phyloP scores from a whole-genome alignment of 2,888 invertebrate genomes.

The Eilema sororculum region DNA sequence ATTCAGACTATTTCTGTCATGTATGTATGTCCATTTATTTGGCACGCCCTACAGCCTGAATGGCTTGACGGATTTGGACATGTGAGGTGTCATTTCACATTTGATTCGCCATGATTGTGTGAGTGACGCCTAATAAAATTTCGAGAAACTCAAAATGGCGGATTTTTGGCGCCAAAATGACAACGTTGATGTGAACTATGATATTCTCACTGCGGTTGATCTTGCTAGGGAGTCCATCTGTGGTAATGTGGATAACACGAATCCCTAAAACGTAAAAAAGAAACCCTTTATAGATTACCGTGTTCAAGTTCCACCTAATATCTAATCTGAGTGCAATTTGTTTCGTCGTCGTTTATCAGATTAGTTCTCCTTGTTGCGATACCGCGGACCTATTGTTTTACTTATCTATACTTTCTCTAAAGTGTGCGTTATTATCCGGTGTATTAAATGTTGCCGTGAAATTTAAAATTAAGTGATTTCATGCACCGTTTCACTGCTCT shows the following conservation, averaged over 20 bases:
- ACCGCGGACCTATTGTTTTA: not conserved
- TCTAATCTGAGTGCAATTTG: slow-evolving; percentile 5
- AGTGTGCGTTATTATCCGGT: not conserved
- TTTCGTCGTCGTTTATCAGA: slow-evolving; percentile 1
- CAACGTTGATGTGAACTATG: no score
- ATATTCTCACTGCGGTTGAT: not conserved
- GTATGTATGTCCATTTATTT: no score
- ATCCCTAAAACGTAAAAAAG: not conserved
- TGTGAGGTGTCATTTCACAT: no score
- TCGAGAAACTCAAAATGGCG: no score
- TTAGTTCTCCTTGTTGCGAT: not conserved
- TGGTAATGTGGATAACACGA: not conserved
- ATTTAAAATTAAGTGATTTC: not conserved
- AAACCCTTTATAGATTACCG: not conserved
- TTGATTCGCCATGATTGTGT: no score
- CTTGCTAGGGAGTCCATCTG: not conserved
- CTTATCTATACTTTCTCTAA: not conserved
- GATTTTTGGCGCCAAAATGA: no score
- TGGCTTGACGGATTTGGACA: no score
- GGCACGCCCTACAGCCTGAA: no score
- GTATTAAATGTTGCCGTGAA: slow-evolving; percentile 3
- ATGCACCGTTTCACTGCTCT: not conserved
- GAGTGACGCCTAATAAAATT: no score
- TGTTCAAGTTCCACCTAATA: not conserved
- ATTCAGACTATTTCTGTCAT: no score